Base-by-base conservation (phyloP, 2,113 vertebrate species). In the Polypterus bichir region DNA sequence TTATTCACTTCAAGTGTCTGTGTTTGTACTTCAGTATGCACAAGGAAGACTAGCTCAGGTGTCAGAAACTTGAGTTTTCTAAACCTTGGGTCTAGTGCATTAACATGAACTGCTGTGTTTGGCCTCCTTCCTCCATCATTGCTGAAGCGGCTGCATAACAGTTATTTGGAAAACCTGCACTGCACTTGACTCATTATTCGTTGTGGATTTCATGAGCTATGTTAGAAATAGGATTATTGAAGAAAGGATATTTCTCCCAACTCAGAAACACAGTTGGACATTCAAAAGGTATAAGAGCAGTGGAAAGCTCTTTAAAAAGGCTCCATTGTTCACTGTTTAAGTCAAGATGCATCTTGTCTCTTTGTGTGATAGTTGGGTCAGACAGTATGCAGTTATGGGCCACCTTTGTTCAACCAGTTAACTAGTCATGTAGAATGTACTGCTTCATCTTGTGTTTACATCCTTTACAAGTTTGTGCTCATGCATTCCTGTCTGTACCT, bases 321-420 rank as follows among this genome's bases (percentile, higher is more conserved):
- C 44, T 61, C 68, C 65, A 70, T 55, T 70, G 68, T 57, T 67
- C 54, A 59, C 59, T 47, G 59, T 64, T 64, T 49, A 64, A 59
- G 46, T 64, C 65, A 55, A 64, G 63, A 52, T 62, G 62, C n/a
- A 52, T 59, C 62, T 64, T 64, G 27, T 47, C 53, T 44, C 58
- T 64, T 11, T 44, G 54, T n/a, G 44, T 64, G 44, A 64, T 54
- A 7, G 56, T 55, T 10, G 59, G 66, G 54, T 67, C 62, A 44
- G 68, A 66, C 45, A 61, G 57, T 3, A 49, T 54, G 63, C 66
- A 47, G 62, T 63, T 3, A 64, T 6, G 4, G 65, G 58, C 68
- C 64, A 69, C 6, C 48, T 11, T 58, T 66, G 65, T 46, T 64
- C 55, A 5, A 69, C 64, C 4, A 64, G 59, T 61, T 55, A 54